Evolutionary conservation across 2,797 vertebrate genomes (phyloP).

Genomic region (Erpetoichthys calabaricus): DNA sequence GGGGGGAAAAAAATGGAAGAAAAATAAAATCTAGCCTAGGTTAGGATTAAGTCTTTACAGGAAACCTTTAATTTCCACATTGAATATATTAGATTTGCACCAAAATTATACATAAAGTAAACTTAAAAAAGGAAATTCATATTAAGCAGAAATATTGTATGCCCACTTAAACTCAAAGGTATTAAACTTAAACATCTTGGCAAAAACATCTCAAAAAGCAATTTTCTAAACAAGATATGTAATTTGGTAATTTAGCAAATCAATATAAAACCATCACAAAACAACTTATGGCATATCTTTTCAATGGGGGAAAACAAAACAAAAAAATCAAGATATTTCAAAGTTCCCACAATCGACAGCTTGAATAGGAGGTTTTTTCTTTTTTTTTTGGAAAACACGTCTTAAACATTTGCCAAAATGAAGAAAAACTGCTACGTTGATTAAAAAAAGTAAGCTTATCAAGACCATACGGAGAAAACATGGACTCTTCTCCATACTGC

Average conservation of each 20-base stretch:
- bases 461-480: constrained; percentile 41
- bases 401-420: constrained; percentile 15
- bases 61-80: constrained; percentile 27
- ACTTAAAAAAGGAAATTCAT: not conserved
- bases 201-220: too few relatives aligned
- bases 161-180: too few relatives aligned
- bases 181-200: too few relatives aligned
- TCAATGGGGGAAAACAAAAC: too few relatives aligned
- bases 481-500: constrained; percentile 30
- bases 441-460: constrained; percentile 68
- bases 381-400: not conserved
- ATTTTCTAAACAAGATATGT: too few relatives aligned
- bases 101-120: constrained; percentile 21
- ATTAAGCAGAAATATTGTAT: too few relatives aligned
- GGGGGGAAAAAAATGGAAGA: not conserved
- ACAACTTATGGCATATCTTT: too few relatives aligned
- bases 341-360: too few relatives aligned
- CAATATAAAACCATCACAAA: too few relatives aligned
- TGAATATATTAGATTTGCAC: constrained; percentile 30
- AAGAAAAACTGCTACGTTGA: constrained; percentile 51
- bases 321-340: too few relatives aligned
- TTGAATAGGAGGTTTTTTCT: too few relatives aligned
- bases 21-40: not conserved
- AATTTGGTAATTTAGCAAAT: too few relatives aligned
- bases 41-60: not conserved